Conservation (phyloP, 2,113 vertebrate species). For the Odocoileus hemionus region DNA sequence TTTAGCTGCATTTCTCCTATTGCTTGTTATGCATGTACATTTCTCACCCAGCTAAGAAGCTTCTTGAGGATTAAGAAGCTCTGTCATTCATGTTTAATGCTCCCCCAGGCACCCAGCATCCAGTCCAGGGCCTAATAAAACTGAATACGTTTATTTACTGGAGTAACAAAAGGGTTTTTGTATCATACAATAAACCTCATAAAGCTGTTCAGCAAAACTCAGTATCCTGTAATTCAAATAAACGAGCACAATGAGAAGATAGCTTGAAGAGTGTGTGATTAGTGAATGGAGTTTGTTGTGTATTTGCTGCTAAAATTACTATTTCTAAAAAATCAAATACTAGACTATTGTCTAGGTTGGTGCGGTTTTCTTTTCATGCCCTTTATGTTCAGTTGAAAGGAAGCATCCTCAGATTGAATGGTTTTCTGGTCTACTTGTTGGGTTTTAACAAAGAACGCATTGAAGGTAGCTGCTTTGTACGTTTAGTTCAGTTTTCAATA, state of each 20-base stretch:
- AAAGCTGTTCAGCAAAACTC: background rate
- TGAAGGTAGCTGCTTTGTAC: background rate
- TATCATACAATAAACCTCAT: background rate
- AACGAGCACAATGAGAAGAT: background rate
- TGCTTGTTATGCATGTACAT: background rate
- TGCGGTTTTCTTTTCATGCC: background rate
- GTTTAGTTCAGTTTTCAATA: background rate
- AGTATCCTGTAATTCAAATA: background rate
- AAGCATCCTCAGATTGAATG: background rate
- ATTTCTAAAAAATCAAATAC: background rate
- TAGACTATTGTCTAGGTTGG: background rate
- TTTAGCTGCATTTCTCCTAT: too few relatives aligned
- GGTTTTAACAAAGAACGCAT: background rate
- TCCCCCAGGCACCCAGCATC: background rate
- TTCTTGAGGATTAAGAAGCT: background rate
- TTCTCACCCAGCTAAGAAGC: background rate
- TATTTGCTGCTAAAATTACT: conserved; percentile 1
- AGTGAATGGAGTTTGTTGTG: background rate
- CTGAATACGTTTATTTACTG: background rate
- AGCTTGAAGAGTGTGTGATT: background rate
- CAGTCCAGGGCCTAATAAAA: background rate
- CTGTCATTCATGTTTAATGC: background rate
- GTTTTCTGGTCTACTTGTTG: background rate
- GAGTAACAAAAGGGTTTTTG: background rate
- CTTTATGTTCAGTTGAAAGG: background rate